Conservation (phyloP, 2,797 vertebrate species). For the Caiman crocodilus region DNA sequence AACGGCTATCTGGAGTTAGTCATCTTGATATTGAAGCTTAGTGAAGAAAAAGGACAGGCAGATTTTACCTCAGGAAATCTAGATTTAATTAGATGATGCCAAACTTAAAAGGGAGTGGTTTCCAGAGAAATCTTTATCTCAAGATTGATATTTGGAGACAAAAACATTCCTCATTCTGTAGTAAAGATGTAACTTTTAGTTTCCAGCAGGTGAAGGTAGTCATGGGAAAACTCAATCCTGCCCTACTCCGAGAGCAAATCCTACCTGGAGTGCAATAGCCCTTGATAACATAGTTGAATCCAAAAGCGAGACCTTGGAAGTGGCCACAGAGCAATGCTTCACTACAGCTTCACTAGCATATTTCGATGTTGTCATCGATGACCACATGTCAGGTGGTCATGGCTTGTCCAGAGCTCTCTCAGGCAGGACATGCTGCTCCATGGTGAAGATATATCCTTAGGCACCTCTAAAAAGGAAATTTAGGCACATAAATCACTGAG, state of each 20-base stretch:
- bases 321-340: too few relatives aligned
- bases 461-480: background rate
- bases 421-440: background rate
- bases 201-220: background rate
- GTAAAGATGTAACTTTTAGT: slow-evolving; percentile 11
- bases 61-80: background rate
- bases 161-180: background rate
- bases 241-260: slow-evolving; percentile 40
- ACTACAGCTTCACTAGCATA: too few relatives aligned
- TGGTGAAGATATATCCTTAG: background rate
- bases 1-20: too few relatives aligned
- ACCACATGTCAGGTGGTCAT: too few relatives aligned
- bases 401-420: too few relatives aligned
- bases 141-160: slow-evolving; percentile 3
- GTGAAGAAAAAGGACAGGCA: background rate
- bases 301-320: background rate
- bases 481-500: background rate
- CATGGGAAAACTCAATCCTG: slow-evolving; percentile 24
- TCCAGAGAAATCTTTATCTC: slow-evolving; percentile 14
- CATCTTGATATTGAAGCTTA: background rate
- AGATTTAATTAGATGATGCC: too few relatives aligned
- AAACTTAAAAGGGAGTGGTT: too few relatives aligned
- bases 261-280: slow-evolving; percentile 40
- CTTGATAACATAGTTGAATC: slow-evolving; percentile 38
- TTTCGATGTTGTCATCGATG: too few relatives aligned